Conservation (phyloP, 2,113 vertebrate species). For the Lipophrys pholis region DNA sequence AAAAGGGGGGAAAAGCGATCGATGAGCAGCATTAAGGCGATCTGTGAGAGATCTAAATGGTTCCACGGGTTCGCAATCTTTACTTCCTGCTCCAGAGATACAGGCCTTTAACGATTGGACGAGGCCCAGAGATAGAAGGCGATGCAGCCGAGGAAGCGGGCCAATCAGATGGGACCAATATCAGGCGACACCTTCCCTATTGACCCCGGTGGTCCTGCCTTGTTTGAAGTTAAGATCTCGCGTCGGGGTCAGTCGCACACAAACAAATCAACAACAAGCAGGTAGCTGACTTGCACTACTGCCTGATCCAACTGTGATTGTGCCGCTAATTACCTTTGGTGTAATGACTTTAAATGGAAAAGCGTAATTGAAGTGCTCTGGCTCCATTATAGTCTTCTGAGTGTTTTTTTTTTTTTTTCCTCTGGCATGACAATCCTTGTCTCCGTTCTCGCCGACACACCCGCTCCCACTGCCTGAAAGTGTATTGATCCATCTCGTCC, state of each 20-base stretch:
- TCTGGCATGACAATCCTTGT: conserved; percentile 19
- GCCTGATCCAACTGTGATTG: conserved; percentile 34
- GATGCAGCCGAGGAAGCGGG: conserved; percentile 52
- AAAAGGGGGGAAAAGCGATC: conserved; percentile 75
- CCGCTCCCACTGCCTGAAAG: conserved; percentile 22
- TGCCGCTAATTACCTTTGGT: conserved; percentile 52
- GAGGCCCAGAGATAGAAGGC: conserved; percentile 63
- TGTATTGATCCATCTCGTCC: conserved; percentile 37
- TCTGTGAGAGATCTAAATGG: conserved; percentile 86
- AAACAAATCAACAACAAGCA: conserved; percentile 49
- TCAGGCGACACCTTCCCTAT: conserved; percentile 43
- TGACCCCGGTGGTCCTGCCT: conserved; percentile 47
- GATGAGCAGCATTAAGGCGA: conserved; percentile 81
- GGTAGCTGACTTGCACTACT: conserved; percentile 23
- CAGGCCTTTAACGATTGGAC: conserved; percentile 80
- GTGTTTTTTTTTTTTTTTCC: background rate
- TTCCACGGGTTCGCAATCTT: conserved; percentile 69
- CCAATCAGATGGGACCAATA: conserved; percentile 69
- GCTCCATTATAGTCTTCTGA: conserved; percentile 17
- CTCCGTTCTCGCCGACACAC: conserved; percentile 30
- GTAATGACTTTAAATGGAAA: conserved; percentile 53
- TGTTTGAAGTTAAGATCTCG: conserved; percentile 48
- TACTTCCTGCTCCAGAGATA: conserved; percentile 82
- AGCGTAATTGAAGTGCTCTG: conserved; percentile 42
- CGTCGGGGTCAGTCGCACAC: conserved; percentile 10